Evolutionary conservation across 2,888 invertebrate species (phyloP), one percentile per base, ranked within the genome.

Genomic region (Caenorhabditis parvicauda): DNA sequence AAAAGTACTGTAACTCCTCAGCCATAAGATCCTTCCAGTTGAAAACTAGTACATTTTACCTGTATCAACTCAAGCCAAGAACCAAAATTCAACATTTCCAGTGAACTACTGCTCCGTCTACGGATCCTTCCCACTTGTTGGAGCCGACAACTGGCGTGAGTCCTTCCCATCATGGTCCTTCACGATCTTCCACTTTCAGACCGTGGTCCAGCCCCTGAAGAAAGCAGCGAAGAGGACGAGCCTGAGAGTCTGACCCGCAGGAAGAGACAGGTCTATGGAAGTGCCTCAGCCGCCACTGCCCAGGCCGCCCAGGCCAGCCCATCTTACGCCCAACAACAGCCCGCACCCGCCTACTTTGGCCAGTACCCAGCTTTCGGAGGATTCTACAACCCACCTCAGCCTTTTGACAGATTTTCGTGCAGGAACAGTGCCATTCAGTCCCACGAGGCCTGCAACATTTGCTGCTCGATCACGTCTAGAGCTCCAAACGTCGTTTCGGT

Each of bases 31-130:
- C n/a, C n/a, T n/a, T n/a, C n/a, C n/a, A n/a, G n/a, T n/a, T n/a
- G n/a, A n/a, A n/a, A n/a, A n/a, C n/a, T n/a, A n/a, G n/a, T n/a
- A n/a, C n/a, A n/a, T n/a, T n/a, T n/a, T n/a, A n/a, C n/a, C n/a
- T n/a, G n/a, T n/a, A n/a, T n/a, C n/a, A n/a, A n/a, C n/a, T n/a
- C n/a, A n/a, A n/a, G n/a, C n/a, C 9, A 32, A 32, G n/a, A 32
- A 32, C n/a, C n/a, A n/a, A n/a, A n/a, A 32, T 12, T 12, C 9
- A 24, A 9, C 5, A 12, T 19, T 57, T 53, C 24, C 50, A 63
- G 71, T 71, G 54, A 69, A 68, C 57, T 71, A 71, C 51, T 71
- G 71, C 58, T 67, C 71, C 17, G 68, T 69, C 17, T 68, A 71
- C 42, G 68, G 68, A 28, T 64, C 67, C 25, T 71, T 71, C 66